Evolutionary conservation across 1,140 invertebrate species (phyloP).

Genomic region (Hetaerina americana): DNA sequence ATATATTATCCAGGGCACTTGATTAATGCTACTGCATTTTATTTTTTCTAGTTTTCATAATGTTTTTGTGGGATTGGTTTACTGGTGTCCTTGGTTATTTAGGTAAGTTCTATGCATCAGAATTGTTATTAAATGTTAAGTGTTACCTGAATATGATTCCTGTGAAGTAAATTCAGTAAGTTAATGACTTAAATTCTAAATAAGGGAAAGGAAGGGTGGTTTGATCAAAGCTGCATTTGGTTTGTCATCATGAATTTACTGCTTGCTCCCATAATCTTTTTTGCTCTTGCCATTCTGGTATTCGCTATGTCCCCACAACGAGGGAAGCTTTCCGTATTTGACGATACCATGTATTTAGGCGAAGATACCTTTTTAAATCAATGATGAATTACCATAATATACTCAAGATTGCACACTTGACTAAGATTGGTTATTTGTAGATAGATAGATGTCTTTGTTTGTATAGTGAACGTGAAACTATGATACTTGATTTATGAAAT

Average conservation of each 20-base stretch:
- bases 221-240: not conserved
- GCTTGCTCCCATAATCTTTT: not conserved
- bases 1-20: not conserved
- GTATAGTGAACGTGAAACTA: not conserved
- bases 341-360: not conserved
- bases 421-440: conserved; percentile 2
- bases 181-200: not conserved
- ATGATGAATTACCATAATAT: not conserved
- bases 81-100: conserved; percentile 89
- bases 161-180: not conserved
- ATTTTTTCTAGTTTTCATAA: conserved; percentile 33
- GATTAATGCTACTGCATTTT: not conserved
- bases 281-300: no score
- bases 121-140: no score
- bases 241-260: not conserved
- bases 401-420: not conserved
- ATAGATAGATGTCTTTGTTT: not conserved
- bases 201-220: not conserved
- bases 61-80: conserved; percentile 98
- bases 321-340: no score
- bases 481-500: conserved; percentile 10
- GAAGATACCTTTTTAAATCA: not conserved
- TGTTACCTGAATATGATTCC: not conserved
- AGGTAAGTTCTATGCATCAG: conserved; percentile 59
- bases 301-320: no score